phyloP scores from a whole-genome alignment of 2,888 invertebrate species.

The Phengaris alcon region DNA sequence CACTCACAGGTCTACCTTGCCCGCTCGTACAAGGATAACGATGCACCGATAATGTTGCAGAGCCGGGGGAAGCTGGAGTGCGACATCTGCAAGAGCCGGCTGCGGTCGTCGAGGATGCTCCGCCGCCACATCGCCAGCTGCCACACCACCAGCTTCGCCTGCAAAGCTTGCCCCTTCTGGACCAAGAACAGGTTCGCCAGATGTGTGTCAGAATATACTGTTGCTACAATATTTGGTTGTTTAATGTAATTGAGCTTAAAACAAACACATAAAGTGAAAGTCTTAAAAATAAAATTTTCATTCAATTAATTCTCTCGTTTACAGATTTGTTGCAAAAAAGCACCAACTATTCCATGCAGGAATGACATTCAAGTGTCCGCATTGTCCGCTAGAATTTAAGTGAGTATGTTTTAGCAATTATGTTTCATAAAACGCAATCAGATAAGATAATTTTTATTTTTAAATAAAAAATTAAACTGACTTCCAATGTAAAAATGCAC shows the following conservation, averaged over 20 bases:
- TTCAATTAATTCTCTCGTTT: slow-evolving; percentile 33
- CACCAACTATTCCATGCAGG: slow-evolving; percentile 70
- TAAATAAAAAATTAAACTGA: too few species aligned
- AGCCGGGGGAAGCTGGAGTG: slow-evolving; percentile 64
- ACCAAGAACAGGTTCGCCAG: slow-evolving; percentile 57
- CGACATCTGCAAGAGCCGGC: slow-evolving; percentile 62
- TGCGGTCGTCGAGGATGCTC: slow-evolving; percentile 59
- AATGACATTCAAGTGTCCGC: slow-evolving; percentile 64
- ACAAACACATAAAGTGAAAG: not conserved
- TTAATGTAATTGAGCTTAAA: too few species aligned
- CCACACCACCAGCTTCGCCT: slow-evolving; percentile 64
- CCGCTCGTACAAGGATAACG: not conserved
- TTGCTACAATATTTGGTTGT: not conserved
- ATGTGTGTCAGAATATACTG: not conserved
- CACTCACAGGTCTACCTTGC: too few species aligned
- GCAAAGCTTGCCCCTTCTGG: slow-evolving; percentile 64
- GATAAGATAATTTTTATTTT: not conserved
- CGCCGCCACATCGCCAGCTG: slow-evolving; percentile 65
- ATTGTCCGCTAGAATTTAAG: slow-evolving; percentile 64
- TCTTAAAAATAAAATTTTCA: not conserved
- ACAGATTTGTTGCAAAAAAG: slow-evolving; percentile 60
- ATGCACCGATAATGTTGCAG: slow-evolving; percentile 43
- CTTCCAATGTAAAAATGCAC: too few species aligned
- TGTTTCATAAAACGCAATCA: not conserved
- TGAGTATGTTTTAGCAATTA: slow-evolving; percentile 41